Percentiles rank a stretch among this genome's conserved stretches.
Conservation (phyloP, 2,797 vertebrate species). For the Poliocrania exsul region DNA sequence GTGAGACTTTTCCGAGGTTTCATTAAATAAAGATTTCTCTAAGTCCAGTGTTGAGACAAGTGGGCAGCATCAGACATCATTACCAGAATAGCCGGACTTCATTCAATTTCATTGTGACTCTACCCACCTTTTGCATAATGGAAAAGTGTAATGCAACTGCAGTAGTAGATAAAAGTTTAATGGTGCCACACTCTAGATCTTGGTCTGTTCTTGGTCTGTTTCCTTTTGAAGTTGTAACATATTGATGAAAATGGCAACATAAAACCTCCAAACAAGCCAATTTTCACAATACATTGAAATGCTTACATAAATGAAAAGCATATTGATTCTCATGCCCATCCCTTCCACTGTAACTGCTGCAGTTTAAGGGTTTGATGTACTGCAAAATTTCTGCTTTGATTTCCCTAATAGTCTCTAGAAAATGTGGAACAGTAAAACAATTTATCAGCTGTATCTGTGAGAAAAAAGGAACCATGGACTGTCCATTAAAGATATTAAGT, state of each 20-base stretch:
- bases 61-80: background rate
- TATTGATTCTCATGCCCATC: background rate
- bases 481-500: background rate
- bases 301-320: background rate
- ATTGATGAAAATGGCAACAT: background rate
- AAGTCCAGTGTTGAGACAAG: background rate
- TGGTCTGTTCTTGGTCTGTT: background rate
- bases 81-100: conserved; percentile 23
- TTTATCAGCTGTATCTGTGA: background rate
- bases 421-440: background rate
- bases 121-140: background rate
- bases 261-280: background rate
- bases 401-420: background rate
- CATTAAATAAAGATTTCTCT: conserved; percentile 15
- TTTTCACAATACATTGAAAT: conserved; percentile 1
- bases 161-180: conserved; percentile 22
- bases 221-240: background rate
- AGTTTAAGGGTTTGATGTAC: background rate
- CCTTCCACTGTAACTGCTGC: background rate
- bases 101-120: conserved; percentile 26
- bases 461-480: background rate
- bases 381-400: conserved; percentile 6
- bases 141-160: conserved; percentile 10
- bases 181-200: background rate
- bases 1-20: conserved; percentile 19